Evolutionary conservation across 1,140 invertebrate genomes (phyloP).

Genomic region (Cyclargus thomasi): DNA sequence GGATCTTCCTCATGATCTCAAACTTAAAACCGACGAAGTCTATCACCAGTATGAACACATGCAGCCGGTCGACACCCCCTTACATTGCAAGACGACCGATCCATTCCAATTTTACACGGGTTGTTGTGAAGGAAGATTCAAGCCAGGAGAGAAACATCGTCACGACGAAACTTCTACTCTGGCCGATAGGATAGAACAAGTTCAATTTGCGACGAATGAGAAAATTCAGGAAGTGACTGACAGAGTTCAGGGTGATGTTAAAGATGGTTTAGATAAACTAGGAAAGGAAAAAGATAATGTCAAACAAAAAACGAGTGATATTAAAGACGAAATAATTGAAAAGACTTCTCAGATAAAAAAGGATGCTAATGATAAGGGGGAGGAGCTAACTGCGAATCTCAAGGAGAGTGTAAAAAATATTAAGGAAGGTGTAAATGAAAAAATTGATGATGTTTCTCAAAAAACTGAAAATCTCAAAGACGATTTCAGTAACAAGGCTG

Average conservation of each 20-base stretch:
- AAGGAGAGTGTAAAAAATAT: constrained; percentile 35
- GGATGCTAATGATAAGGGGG: constrained; percentile 44
- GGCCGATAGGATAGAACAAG: constrained; percentile 58
- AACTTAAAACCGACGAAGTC: constrained; percentile 53
- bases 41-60: constrained; percentile 63
- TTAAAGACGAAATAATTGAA: constrained; percentile 41
- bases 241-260: constrained; percentile 38
- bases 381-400: constrained; percentile 38
- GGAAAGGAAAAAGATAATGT: constrained; percentile 53
- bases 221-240: constrained; percentile 45
- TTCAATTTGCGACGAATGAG: constrained; percentile 54
- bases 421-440: constrained; percentile 34
- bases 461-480: constrained; percentile 36
- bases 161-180: constrained; percentile 65
- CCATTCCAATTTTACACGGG: constrained; percentile 55
- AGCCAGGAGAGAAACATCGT: constrained; percentile 53
- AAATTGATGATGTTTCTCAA: constrained; percentile 36
- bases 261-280: constrained; percentile 45
- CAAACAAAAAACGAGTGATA: constrained; percentile 41
- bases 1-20: constrained; percentile 33
- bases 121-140: constrained; percentile 56
- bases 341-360: constrained; percentile 42
- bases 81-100: constrained; percentile 39
- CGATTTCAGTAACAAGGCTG: constrained; percentile 35
- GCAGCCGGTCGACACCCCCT: constrained; percentile 63